Evolutionary conservation across 2,888 invertebrate species (phyloP).

Genomic region (Phortica okadai): DNA sequence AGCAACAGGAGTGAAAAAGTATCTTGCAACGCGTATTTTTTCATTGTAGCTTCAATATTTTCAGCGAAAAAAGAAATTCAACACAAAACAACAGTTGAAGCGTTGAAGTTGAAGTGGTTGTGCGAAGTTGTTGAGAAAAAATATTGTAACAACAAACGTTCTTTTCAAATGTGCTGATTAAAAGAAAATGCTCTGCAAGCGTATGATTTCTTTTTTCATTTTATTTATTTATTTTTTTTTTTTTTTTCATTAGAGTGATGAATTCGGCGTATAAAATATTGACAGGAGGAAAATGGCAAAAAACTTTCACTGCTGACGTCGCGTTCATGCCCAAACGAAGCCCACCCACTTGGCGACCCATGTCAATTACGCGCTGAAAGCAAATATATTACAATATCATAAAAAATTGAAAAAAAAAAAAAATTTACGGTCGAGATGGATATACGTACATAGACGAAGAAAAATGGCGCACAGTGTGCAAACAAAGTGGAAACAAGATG

Average conservation of each 20-base stretch:
- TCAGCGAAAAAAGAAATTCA: background rate
- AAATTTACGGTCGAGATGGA: background rate
- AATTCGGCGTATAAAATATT: constrained; percentile 4
- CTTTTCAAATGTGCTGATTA: background rate
- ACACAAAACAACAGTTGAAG: too few species aligned
- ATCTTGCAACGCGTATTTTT: background rate
- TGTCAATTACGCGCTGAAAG: constrained; percentile 70
- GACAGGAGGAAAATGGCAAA: constrained; percentile 29
- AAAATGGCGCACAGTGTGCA: constrained; percentile 9
- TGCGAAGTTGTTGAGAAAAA: background rate
- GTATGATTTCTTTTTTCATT: background rate
- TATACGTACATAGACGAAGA: background rate
- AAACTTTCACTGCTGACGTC: constrained; percentile 44
- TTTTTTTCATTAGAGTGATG: constrained; percentile 21
- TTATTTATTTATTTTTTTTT: too few species aligned
- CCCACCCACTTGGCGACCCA: constrained; percentile 62
- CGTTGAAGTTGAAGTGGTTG: too few species aligned
- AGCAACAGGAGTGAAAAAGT: background rate
- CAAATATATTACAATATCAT: constrained; percentile 71
- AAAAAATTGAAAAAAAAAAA: constrained; percentile 52
- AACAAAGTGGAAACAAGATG: constrained; percentile 33
- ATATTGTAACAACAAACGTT: background rate
- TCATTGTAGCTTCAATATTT: background rate
- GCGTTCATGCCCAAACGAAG: too few species aligned
- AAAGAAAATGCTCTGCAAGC: background rate